Evolutionary conservation across 2,113 vertebrate genomes (phyloP).

Genomic region (Notothenia coriiceps): DNA sequence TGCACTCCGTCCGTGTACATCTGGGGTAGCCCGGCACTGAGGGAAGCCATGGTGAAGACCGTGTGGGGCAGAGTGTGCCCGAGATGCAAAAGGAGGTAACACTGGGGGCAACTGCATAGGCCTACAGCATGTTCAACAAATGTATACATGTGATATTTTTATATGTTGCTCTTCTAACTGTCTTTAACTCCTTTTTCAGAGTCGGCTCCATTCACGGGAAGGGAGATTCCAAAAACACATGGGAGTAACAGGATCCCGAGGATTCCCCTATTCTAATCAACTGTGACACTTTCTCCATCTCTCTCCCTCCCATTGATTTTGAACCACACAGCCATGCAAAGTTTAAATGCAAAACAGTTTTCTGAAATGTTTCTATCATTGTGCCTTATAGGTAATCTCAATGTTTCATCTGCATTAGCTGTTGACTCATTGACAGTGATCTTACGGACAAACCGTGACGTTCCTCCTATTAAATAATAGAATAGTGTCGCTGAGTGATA

Average conservation of each 20-base stretch:
- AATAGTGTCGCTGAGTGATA: no score
- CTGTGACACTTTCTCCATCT: background rate
- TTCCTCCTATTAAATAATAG: no score
- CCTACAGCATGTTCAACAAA: background rate
- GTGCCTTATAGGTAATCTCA: no score
- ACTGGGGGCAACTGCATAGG: background rate
- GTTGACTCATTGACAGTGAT: no score
- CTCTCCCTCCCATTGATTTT: background rate
- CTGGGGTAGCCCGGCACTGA: constrained; percentile 78
- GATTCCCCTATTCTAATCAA: background rate
- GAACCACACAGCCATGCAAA: no score
- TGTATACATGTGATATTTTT: background rate
- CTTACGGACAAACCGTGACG: no score
- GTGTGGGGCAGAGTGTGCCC: constrained; percentile 73
- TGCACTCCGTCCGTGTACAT: constrained; percentile 77
- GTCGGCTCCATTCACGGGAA: background rate
- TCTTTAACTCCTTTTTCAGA: background rate
- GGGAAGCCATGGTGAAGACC: constrained; percentile 46
- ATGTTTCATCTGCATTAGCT: no score
- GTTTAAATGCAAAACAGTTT: no score
- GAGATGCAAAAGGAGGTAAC: constrained; percentile 47
- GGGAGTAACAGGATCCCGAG: background rate
- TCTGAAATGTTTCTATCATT: no score
- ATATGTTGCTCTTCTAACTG: background rate
- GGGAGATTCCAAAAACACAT: background rate